Conservation (phyloP, 2,797 vertebrate species). For the Thamnophis elegans region DNA sequence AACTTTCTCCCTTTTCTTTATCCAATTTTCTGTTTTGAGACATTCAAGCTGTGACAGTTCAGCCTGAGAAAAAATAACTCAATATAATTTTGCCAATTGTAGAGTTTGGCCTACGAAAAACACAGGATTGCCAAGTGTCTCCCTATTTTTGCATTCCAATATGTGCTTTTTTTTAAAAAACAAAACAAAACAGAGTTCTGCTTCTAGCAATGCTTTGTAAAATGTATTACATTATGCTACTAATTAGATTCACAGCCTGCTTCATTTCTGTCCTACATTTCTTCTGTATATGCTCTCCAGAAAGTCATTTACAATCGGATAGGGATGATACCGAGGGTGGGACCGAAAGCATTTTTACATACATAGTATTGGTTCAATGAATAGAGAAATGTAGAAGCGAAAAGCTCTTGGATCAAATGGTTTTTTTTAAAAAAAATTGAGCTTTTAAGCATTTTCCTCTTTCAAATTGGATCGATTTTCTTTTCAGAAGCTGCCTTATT, state of each 20-base stretch:
- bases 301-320: background rate
- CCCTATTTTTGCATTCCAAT: background rate
- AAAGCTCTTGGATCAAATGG: background rate
- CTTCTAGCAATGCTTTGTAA: background rate
- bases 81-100: background rate
- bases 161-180: background rate
- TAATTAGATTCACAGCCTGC: background rate
- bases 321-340: background rate
- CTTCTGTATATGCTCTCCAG: background rate
- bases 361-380: conserved; percentile 1
- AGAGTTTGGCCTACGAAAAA: background rate
- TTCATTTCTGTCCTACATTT: background rate
- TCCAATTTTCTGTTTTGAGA: background rate
- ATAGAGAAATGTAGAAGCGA: background rate
- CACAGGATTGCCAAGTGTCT: background rate
- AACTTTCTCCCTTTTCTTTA: background rate
- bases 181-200: background rate
- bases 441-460: background rate
- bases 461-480: background rate
- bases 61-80: background rate
- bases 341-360: background rate
- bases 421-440: conserved; percentile 2
- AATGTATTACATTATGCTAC: background rate
- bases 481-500: background rate
- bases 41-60: background rate